These are phyloP conservation scores for Cyprinodon diabolis DNA, from an alignment of 2,797 vertebrate species.

Conservation along the genomic window DNA sequence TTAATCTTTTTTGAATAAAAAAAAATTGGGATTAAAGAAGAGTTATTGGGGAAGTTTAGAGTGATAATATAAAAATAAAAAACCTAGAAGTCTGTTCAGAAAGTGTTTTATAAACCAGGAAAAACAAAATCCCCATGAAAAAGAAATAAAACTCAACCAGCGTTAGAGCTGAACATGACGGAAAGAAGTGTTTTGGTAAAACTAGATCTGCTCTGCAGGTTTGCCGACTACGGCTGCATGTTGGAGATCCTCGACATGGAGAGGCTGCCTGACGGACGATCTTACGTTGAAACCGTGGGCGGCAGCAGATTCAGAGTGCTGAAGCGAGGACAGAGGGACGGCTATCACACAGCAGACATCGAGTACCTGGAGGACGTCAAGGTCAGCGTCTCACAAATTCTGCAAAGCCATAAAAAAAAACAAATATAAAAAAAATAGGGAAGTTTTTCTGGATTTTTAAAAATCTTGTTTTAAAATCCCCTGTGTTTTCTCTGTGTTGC, in stretches of 20 bases:
- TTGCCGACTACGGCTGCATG: slow-evolving; percentile 90
- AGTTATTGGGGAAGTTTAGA: too few species aligned
- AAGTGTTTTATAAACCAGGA: neutral
- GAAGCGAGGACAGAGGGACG: slow-evolving; percentile 85
- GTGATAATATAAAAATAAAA: too few species aligned
- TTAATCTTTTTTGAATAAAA: too few species aligned
- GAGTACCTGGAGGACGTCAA: slow-evolving; percentile 88
- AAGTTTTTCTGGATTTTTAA: neutral
- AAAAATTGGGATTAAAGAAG: too few species aligned
- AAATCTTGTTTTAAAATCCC: neutral
- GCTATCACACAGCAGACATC: slow-evolving; percentile 91
- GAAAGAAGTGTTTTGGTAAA: neutral
- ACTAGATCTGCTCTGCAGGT: slow-evolving; percentile 70
- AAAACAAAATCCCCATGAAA: neutral
- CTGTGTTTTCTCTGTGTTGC: neutral
- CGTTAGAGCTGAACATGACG: neutral
- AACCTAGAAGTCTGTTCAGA: too few species aligned
- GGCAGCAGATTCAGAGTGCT: slow-evolving; percentile 86
- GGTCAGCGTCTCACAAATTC: slow-evolving; percentile 65
- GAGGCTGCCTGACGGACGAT: slow-evolving; percentile 86
- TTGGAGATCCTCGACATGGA: slow-evolving; percentile 86
- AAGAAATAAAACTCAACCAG: neutral
- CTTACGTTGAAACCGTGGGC: slow-evolving; percentile 87
- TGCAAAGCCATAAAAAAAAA: neutral
- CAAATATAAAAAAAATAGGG: neutral